A percentile compares a stretch with the other conserved stretches of the same genome.
Evolutionary conservation across 2,888 invertebrate genomes (phyloP).

Genomic region (Drosophila crucigera): DNA sequence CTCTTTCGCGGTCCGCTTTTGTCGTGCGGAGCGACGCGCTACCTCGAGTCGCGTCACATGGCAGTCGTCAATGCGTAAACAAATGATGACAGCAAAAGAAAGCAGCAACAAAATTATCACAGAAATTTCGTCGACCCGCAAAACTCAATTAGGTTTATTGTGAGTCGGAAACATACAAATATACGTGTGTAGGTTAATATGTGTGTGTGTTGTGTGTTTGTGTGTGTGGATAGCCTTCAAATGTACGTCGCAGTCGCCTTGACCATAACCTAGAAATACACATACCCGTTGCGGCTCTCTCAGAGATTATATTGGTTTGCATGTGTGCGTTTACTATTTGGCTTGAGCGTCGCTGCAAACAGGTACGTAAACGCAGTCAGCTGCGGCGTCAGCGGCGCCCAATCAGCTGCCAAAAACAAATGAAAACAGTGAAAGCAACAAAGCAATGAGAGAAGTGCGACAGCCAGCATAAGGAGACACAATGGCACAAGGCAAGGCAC

Average conservation of each 20-base stretch:
- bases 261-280: slow-evolving; percentile 76
- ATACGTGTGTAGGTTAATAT: not conserved
- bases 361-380: slow-evolving; percentile 41
- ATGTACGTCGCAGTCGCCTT: slow-evolving; percentile 65
- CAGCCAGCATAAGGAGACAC: slow-evolving; percentile 50
- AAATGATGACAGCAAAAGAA: slow-evolving; percentile 61
- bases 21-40: slow-evolving; percentile 18
- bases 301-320: slow-evolving; percentile 20
- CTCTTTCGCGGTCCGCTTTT: slow-evolving; percentile 33
- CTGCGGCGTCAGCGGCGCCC: slow-evolving; percentile 18
- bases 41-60: slow-evolving; percentile 25
- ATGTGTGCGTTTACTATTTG: slow-evolving; percentile 2
- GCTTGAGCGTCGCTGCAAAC: slow-evolving; percentile 47
- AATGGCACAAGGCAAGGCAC: slow-evolving; percentile 21
- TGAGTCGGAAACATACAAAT: slow-evolving; percentile 7
- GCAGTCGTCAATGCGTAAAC: slow-evolving; percentile 59
- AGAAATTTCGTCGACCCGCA: slow-evolving; percentile 17
- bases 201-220: slow-evolving; percentile 24
- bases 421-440: slow-evolving; percentile 44
- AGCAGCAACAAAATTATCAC: slow-evolving; percentile 54
- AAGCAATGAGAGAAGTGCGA: slow-evolving; percentile 16
- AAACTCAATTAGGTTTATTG: slow-evolving; percentile 41
- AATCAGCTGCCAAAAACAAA: slow-evolving; percentile 63
- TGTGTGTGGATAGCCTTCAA: slow-evolving; percentile 65
- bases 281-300: slow-evolving; percentile 31